phyloP scores from a whole-genome alignment of 2,888 invertebrate genomes.

The Quadroppia sp. region DNA sequence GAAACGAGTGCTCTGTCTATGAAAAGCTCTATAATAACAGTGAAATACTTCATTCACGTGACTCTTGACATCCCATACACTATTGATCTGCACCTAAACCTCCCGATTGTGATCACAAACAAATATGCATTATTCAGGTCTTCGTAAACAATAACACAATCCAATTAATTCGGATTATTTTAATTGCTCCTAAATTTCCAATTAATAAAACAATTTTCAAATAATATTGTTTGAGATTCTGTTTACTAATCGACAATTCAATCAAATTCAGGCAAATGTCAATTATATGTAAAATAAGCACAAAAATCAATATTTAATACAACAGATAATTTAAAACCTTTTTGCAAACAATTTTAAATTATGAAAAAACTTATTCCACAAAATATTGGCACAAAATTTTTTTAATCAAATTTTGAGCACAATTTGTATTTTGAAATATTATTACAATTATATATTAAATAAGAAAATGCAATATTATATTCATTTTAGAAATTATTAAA shows the following conservation, averaged over 20 bases:
- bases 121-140: slow-evolving; percentile 31
- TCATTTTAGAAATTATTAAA: too few species aligned
- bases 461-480: background rate
- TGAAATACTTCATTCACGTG: slow-evolving; percentile 41
- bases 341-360: background rate
- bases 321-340: too few species aligned
- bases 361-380: background rate
- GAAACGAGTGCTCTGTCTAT: slow-evolving; percentile 30
- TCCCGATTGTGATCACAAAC: slow-evolving; percentile 40
- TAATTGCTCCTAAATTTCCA: too few species aligned
- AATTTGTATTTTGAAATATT: background rate
- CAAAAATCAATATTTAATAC: too few species aligned
- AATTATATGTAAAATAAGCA: too few species aligned
- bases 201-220: too few species aligned
- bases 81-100: slow-evolving; percentile 39
- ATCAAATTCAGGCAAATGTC: too few species aligned
- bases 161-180: too few species aligned
- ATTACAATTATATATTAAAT: too few species aligned
- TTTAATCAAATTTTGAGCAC: slow-evolving; percentile 3
- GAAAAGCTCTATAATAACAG: slow-evolving; percentile 34
- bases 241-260: too few species aligned
- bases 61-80: slow-evolving; percentile 41
- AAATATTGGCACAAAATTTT: slow-evolving; percentile 6
- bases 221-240: too few species aligned
- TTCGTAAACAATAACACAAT: background rate